Evolutionary conservation across 2,888 invertebrate species (phyloP).

Genomic region (Chrysina gloriosa): DNA sequence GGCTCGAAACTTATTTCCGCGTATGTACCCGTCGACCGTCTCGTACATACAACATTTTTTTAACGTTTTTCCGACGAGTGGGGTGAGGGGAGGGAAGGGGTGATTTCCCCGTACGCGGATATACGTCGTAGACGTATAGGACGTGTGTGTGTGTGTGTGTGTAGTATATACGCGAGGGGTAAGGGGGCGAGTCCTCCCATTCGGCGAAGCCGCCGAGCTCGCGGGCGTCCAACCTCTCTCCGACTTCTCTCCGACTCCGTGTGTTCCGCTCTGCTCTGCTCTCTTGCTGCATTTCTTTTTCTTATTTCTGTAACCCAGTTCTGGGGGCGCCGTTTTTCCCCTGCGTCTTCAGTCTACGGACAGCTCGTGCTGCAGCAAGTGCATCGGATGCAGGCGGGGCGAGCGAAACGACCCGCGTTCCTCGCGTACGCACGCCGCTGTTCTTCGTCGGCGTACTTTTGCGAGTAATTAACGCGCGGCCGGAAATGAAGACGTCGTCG

Average conservation of each 20-base stretch:
- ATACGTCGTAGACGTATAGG: neutral
- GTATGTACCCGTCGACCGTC: conserved; percentile 57
- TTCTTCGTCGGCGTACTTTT: neutral
- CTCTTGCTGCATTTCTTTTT: conserved; percentile 57
- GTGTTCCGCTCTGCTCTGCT: neutral
- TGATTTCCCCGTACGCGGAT: neutral
- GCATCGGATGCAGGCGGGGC: conserved; percentile 52
- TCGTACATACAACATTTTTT: conserved; percentile 49
- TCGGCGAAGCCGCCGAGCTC: neutral
- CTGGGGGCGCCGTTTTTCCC: conserved; percentile 58
- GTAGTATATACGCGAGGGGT: conserved; percentile 22
- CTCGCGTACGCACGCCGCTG: conserved; percentile 40
- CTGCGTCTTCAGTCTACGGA: conserved; percentile 62
- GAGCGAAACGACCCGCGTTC: conserved; percentile 38
- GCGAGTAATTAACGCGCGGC: neutral
- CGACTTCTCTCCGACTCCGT: conserved; percentile 30
- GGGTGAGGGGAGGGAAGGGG: conserved; percentile 4
- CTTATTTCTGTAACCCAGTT: conserved; percentile 66
- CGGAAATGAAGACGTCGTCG: neutral
- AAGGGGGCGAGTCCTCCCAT: neutral
- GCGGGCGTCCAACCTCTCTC: neutral
- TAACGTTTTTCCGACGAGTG: conserved; percentile 43
- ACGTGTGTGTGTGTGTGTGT: conserved; percentile 13
- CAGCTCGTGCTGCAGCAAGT: conserved; percentile 61
- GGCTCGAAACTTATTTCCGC: conserved; percentile 66